Percentiles rank a stretch among this genome's conserved stretches.
phyloP scores from a whole-genome alignment of 1,140 invertebrate genomes.

The Musca domestica region DNA sequence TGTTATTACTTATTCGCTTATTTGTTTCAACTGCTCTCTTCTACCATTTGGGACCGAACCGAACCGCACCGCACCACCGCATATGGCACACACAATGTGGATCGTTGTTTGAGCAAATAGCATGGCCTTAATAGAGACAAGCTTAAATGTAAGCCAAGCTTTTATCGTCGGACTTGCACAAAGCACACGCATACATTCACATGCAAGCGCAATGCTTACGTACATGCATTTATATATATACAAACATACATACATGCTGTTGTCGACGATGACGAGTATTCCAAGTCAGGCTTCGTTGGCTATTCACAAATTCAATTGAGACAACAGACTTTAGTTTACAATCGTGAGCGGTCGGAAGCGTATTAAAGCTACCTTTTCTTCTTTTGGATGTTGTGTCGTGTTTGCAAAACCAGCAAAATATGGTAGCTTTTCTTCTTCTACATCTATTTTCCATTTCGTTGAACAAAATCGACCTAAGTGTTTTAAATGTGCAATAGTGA shows the following conservation, averaged over 20 bases:
- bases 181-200: neutral
- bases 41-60: too few species aligned
- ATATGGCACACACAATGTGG: too few species aligned
- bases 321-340: conserved; percentile 8
- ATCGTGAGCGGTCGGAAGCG: conserved; percentile 11
- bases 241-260: neutral
- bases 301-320: conserved; percentile 6
- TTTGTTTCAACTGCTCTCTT: too few species aligned
- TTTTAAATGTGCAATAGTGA: too few species aligned
- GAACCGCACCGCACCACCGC: too few species aligned
- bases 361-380: neutral
- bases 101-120: neutral
- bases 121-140: conserved; percentile 13
- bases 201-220: neutral
- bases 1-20: too few species aligned
- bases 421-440: too few species aligned
- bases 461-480: too few species aligned
- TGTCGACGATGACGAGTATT: too few species aligned
- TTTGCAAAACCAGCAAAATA: neutral
- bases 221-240: neutral
- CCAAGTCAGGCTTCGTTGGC: neutral
- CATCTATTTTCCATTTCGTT: too few species aligned
- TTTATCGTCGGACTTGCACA: neutral
- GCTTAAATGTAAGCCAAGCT: conserved; percentile 17
- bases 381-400: neutral